Evolutionary conservation across 2,113 vertebrate genomes (phyloP).

Genomic region (Trochalopteron elliotii): DNA sequence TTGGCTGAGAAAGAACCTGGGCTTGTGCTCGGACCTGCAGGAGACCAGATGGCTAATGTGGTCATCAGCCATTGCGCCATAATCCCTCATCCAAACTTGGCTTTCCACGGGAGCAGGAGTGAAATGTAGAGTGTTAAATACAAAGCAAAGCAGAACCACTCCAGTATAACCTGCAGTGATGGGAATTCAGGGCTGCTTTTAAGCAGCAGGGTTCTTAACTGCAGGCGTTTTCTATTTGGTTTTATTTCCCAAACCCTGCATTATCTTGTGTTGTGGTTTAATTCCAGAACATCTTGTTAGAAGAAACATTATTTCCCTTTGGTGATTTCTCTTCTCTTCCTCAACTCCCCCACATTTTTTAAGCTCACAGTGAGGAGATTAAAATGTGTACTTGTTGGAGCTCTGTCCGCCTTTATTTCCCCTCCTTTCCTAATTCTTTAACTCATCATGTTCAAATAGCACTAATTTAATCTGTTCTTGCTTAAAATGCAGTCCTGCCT

Average conservation of each 20-base stretch:
- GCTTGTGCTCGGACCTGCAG: slow-evolving; percentile 3
- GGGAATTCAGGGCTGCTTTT: slow-evolving; percentile 65
- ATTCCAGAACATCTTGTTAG: slow-evolving; percentile 51
- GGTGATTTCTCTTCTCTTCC: slow-evolving; percentile 32
- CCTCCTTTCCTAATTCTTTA: not conserved
- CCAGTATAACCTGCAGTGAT: slow-evolving; percentile 49
- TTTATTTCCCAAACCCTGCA: slow-evolving; percentile 60
- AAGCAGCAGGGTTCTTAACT: slow-evolving; percentile 64
- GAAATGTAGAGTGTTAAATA: slow-evolving; percentile 58
- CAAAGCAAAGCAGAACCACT: slow-evolving; percentile 62
- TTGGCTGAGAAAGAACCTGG: slow-evolving; percentile 38
- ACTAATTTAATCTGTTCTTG: not conserved
- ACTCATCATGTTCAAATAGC: not conserved
- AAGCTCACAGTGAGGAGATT: not conserved
- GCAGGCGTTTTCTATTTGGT: slow-evolving; percentile 54
- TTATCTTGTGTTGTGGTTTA: slow-evolving; percentile 27
- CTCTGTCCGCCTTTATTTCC: not conserved
- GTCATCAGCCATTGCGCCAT: slow-evolving; percentile 3
- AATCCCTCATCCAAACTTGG: slow-evolving; percentile 38
- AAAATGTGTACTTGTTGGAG: slow-evolving; percentile 2
- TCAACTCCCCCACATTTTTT: not conserved
- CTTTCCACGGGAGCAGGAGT: slow-evolving; percentile 17
- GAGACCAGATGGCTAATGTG: slow-evolving; percentile 62
- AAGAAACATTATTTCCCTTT: slow-evolving; percentile 47
- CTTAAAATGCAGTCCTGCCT: slow-evolving; percentile 6